These are phyloP conservation scores for Tenthredo notha DNA, from an alignment of 2,888 invertebrate genomes.

Conservation along the genomic window DNA sequence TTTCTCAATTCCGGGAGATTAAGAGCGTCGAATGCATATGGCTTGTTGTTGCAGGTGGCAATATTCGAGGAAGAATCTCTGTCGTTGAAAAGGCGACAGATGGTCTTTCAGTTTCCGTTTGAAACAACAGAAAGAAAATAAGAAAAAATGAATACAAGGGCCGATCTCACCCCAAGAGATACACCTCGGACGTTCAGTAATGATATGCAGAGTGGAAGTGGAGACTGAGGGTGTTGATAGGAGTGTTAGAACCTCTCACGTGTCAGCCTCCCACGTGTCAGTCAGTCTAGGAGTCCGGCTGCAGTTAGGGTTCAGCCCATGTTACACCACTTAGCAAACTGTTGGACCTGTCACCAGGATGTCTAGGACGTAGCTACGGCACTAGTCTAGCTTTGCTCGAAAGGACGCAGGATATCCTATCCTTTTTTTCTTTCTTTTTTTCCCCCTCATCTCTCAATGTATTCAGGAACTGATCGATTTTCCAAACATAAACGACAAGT, in stretches of 20 bases:
- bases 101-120: conserved; percentile 66
- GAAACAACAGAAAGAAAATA: conserved; percentile 40
- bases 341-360: conserved; percentile 57
- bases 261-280: conserved; percentile 53
- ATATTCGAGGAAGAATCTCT: conserved; percentile 50
- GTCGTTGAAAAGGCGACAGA: conserved; percentile 73
- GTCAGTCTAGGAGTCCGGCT: conserved; percentile 17
- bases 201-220: conserved; percentile 41
- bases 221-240: conserved; percentile 40
- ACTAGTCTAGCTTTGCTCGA: not conserved
- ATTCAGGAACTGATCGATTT: not conserved
- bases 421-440: not conserved
- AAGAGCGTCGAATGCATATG: not conserved
- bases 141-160: not conserved
- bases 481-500: not conserved
- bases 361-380: not conserved
- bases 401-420: conserved; percentile 9
- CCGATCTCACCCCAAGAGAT: conserved; percentile 21
- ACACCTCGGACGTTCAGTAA: conserved; percentile 28
- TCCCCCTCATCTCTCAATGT: not conserved
- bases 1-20: not conserved
- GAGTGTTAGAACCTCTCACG: conserved; percentile 50
- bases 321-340: conserved; percentile 57
- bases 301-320: conserved; percentile 45
- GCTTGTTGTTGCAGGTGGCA: conserved; percentile 44